Evolutionary conservation across 1,140 invertebrate species (phyloP).

Genomic region (Cotesia chilonis): DNA sequence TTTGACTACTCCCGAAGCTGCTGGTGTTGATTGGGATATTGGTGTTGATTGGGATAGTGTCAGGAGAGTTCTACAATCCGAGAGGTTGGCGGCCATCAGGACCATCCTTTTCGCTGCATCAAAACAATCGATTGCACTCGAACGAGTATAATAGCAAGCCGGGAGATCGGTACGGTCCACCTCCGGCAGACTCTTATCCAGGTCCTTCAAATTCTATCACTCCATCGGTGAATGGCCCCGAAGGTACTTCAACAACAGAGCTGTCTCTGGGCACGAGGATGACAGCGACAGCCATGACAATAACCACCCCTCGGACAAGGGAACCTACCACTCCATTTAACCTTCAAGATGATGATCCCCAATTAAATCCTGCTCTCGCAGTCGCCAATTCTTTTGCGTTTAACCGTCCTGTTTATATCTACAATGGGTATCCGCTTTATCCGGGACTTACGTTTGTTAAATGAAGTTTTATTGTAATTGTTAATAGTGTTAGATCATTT

Average conservation of each 20-base stretch:
- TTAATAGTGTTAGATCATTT: not conserved
- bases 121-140: conserved; percentile 41
- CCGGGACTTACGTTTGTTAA: conserved; percentile 43
- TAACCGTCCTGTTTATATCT: conserved; percentile 59
- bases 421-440: conserved; percentile 53
- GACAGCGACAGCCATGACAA: conserved; percentile 39
- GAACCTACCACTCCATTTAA: conserved; percentile 51
- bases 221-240: conserved; percentile 14
- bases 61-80: conserved; percentile 28
- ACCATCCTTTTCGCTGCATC: conserved; percentile 40
- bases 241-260: conserved; percentile 37
- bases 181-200: conserved; percentile 32
- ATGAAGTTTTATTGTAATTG: conserved; percentile 40
- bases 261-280: not conserved
- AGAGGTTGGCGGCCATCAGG: conserved; percentile 37
- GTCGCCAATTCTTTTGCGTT: conserved; percentile 63
- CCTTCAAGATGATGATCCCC: conserved; percentile 49
- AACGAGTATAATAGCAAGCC: conserved; percentile 43
- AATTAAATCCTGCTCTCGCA: conserved; percentile 54
- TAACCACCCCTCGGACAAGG: conserved; percentile 49
- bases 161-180: conserved; percentile 45
- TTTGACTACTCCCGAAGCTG: not conserved
- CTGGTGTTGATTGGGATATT: not conserved
- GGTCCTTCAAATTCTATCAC: conserved; percentile 35
- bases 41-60: not conserved